These are phyloP conservation scores for Sebastes taczanowskii DNA, from an alignment of 2,797 vertebrate genomes.

Conservation along the genomic window DNA sequence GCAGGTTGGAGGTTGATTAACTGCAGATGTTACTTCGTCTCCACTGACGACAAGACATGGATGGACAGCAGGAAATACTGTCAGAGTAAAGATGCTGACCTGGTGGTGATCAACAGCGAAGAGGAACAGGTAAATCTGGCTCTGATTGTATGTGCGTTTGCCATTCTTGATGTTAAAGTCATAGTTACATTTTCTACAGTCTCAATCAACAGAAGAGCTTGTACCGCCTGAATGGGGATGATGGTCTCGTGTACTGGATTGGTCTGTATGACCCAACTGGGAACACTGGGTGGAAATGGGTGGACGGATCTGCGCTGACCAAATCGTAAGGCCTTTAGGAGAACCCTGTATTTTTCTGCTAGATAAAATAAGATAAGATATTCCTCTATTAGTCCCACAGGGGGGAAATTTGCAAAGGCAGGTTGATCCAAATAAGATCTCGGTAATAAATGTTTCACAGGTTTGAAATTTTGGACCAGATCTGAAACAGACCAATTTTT, in stretches of 20 bases:
- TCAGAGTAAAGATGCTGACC: slow-evolving; percentile 21
- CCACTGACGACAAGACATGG: not conserved
- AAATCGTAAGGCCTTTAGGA: not conserved
- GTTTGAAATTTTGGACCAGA: too few relatives aligned
- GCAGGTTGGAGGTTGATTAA: not conserved
- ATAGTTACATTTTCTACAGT: not conserved
- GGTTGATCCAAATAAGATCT: not conserved
- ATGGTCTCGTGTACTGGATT: slow-evolving; percentile 25
- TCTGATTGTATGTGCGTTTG: not conserved
- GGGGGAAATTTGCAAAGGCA: too few relatives aligned
- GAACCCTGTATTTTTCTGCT: not conserved
- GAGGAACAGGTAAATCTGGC: slow-evolving; percentile 36
- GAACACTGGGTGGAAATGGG: slow-evolving; percentile 17
- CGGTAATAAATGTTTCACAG: not conserved
- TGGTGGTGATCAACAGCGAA: slow-evolving; percentile 35
- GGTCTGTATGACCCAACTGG: not conserved
- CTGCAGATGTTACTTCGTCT: slow-evolving; percentile 43
- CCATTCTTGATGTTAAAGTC: not conserved
- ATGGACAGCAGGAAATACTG: slow-evolving; percentile 25
- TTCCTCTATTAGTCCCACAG: too few relatives aligned
- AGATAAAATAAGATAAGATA: too few relatives aligned
- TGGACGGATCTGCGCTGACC: slow-evolving; percentile 28
- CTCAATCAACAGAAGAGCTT: slow-evolving; percentile 10
- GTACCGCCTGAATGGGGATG: not conserved
- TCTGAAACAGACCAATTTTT: too few relatives aligned